phyloP scores from a whole-genome alignment of 2,797 vertebrate species.

The Centroberyx gerrardi region DNA sequence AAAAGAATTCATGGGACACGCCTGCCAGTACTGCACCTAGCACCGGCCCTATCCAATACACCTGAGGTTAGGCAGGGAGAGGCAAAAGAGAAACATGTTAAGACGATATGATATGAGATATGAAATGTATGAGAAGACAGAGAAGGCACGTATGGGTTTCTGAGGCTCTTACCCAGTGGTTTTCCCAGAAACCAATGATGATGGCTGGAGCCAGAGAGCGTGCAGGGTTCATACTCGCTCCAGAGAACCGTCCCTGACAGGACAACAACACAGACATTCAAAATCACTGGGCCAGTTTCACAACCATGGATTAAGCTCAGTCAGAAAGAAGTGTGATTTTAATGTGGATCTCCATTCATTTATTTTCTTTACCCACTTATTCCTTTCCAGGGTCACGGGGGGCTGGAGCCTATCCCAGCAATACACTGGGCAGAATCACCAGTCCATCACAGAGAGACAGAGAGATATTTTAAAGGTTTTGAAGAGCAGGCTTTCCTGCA shows the following conservation, averaged over 20 bases:
- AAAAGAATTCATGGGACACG: constrained; percentile 88
- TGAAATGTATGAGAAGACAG: neutral
- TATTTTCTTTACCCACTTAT: neutral
- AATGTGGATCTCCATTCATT: neutral
- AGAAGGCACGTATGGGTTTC: neutral
- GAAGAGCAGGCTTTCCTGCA: too few relatives aligned
- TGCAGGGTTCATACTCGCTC: constrained; percentile 90
- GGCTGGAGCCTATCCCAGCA: too few relatives aligned
- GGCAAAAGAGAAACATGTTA: neutral
- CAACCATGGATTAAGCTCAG: neutral
- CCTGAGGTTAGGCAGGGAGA: constrained; percentile 68
- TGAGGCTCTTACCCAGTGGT: constrained; percentile 88
- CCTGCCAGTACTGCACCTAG: constrained; percentile 86
- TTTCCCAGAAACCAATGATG: constrained; percentile 88
- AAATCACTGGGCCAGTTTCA: neutral
- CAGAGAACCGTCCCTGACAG: constrained; percentile 86
- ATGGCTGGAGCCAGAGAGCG: constrained; percentile 88
- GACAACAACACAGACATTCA: constrained; percentile 13
- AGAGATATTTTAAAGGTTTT: too few relatives aligned
- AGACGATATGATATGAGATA: neutral
- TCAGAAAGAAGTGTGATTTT: neutral
- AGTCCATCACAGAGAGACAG: too few relatives aligned
- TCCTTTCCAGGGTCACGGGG: neutral
- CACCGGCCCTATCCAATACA: constrained; percentile 89
- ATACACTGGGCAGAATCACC: too few relatives aligned